Evolutionary conservation across 2,113 vertebrate species (phyloP).

Genomic region (Morone saxatilis): DNA sequence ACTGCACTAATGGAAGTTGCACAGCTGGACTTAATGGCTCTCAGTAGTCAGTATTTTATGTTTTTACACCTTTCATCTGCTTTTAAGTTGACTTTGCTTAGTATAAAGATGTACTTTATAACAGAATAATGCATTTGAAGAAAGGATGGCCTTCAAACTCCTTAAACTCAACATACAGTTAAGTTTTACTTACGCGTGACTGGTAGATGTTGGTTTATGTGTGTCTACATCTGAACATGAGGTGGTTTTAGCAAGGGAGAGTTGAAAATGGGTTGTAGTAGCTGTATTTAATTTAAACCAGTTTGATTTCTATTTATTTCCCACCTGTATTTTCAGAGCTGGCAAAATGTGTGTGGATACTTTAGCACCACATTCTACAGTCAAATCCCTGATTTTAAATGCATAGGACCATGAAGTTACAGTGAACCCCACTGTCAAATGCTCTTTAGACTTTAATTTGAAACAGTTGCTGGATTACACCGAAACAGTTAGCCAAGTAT

Average conservation of each 20-base stretch:
- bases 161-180: not conserved
- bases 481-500: conserved; percentile 24
- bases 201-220: conserved; percentile 19
- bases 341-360: not conserved
- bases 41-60: conserved; percentile 27
- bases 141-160: conserved; percentile 25
- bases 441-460: conserved; percentile 45
- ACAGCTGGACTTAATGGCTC: conserved; percentile 58
- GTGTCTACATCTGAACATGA: not conserved
- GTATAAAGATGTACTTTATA: conserved; percentile 5
- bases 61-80: conserved; percentile 9
- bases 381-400: conserved; percentile 45
- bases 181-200: not conserved
- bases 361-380: conserved; percentile 14
- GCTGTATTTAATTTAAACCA: conserved; percentile 33
- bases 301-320: conserved; percentile 21
- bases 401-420: not conserved
- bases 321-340: conserved; percentile 12
- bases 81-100: conserved; percentile 44
- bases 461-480: conserved; percentile 46
- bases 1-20: conserved; percentile 57
- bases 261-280: not conserved
- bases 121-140: conserved; percentile 14
- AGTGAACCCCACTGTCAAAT: conserved; percentile 27
- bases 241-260: not conserved